phyloP scores from a whole-genome alignment of 2,888 invertebrate genomes.

The Sarcophaga carnaria region DNA sequence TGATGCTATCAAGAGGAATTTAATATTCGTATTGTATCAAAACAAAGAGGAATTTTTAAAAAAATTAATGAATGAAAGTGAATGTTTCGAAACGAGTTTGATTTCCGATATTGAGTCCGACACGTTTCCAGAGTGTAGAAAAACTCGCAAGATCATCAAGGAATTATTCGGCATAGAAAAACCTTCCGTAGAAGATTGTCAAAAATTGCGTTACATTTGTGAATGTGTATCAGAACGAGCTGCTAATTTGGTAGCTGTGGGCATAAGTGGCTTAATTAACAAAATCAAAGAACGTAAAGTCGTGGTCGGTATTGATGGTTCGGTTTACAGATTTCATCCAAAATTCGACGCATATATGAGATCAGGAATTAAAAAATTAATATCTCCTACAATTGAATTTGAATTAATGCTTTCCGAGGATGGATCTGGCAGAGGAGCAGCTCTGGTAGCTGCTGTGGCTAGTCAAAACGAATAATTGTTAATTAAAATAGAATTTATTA shows the following conservation, averaged over 20 bases:
- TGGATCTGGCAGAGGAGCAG: slow-evolving; percentile 97
- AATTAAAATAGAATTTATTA: not conserved
- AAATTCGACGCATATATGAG: slow-evolving; percentile 96
- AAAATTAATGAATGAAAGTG: slow-evolving; percentile 81
- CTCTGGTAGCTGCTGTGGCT: slow-evolving; percentile 95
- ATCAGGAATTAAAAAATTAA: slow-evolving; percentile 89
- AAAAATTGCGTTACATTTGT: slow-evolving; percentile 94
- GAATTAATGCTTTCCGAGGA: slow-evolving; percentile 97
- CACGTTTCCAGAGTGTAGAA: slow-evolving; percentile 88
- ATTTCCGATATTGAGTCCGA: slow-evolving; percentile 98
- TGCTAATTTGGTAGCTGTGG: slow-evolving; percentile 95
- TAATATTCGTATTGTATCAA: slow-evolving; percentile 73
- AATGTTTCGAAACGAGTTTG: slow-evolving; percentile 96
- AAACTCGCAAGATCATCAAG: slow-evolving; percentile 90
- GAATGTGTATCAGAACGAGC: slow-evolving; percentile 94
- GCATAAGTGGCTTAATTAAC: slow-evolving; percentile 92
- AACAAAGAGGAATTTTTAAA: slow-evolving; percentile 70
- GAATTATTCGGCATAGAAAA: slow-evolving; percentile 85
- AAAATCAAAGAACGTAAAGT: slow-evolving; percentile 93
- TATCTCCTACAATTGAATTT: slow-evolving; percentile 89
- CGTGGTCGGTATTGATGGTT: slow-evolving; percentile 97
- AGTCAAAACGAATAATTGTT: slow-evolving; percentile 69
- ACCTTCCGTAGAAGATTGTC: slow-evolving; percentile 93
- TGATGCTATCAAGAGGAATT: slow-evolving; percentile 89
- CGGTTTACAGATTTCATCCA: slow-evolving; percentile 97